phyloP scores from a whole-genome alignment of 2,113 vertebrate genomes.

The Oreochromis tanganicae region DNA sequence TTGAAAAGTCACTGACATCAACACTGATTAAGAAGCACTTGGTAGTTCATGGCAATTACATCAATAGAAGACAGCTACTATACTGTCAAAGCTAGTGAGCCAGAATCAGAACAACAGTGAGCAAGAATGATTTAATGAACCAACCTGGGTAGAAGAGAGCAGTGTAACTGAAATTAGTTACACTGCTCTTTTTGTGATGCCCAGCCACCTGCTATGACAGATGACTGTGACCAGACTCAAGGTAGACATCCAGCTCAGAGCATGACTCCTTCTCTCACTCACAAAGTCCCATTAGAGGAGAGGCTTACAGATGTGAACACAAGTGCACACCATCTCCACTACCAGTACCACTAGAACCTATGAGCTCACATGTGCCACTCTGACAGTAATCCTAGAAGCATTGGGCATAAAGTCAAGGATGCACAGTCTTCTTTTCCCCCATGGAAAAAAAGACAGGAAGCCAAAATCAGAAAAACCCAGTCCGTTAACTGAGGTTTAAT shows the following conservation, averaged over 20 bases:
- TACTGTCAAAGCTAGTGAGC: not conserved
- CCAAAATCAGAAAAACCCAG: not conserved
- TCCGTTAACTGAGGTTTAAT: accelerated
- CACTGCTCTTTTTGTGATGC: not conserved
- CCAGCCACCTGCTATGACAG: not conserved
- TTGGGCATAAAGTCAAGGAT: not conserved
- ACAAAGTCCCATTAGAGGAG: not conserved
- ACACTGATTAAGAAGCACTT: not conserved
- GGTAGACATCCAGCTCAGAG: not conserved
- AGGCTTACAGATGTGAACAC: not conserved
- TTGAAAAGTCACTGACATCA: not conserved
- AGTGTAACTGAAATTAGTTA: not conserved
- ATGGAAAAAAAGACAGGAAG: not conserved
- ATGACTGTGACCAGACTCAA: not conserved
- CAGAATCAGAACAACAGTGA: not conserved
- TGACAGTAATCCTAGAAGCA: not conserved
- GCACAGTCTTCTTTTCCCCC: not conserved
- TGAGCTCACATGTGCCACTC: not conserved
- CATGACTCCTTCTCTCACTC: not conserved
- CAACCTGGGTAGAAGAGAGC: not conserved
- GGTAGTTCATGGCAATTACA: not conserved
- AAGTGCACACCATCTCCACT: not conserved
- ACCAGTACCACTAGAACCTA: not conserved
- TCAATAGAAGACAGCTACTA: not conserved
- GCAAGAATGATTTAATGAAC: not conserved